Base-by-base conservation (phyloP, 2,888 invertebrate genomes). In the Corythucha ciliata region DNA sequence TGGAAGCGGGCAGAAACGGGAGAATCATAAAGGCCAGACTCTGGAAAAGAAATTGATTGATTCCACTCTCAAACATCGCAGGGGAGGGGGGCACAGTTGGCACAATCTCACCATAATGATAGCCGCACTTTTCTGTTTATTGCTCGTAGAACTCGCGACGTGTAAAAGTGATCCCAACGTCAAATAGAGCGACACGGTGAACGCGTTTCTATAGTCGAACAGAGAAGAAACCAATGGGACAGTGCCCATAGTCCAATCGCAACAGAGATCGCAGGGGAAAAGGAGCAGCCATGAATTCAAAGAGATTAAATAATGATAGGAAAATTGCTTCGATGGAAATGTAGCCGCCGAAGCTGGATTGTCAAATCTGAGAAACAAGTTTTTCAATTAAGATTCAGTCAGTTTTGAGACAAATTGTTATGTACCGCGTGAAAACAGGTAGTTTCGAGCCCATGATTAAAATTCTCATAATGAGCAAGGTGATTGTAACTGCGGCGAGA, bases 191-290 rank as follows among this genome's bases (percentile, higher is more conserved):
- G 74, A 71, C 21, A 89, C 42, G 0, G 92, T 93, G 14, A 81
- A 79, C 40, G 91, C 59, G 71, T 93, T 93, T 34, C 94, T 76
- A 0, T 76, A 69, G 69, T 96, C 96, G 4, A 75, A 65, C 66
- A 90, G 76, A 29, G 83, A 80, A 60, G 81, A 79, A 40, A 96
- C 74, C 49, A 96, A 70, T 0, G 92, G 87, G 52, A 96, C 82
- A 6, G 91, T 91, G 47, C 90, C 94, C 96, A 96, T 96, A 39
- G 94, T 96, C 94, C 94, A 96, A 72, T 96, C 96, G 70, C 94
- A 94, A 72, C 94, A 94, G 50, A 96, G 75, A 61, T 86, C 80
- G 60, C 84, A 84, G 2, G 96, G 96, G 64, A 87, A 80, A 48
- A 93, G 75, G 58, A 96, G 73, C 59, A 96, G 74, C 87, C 91